Conservation (phyloP, 2,888 invertebrate species). For the Elmis aenea region DNA sequence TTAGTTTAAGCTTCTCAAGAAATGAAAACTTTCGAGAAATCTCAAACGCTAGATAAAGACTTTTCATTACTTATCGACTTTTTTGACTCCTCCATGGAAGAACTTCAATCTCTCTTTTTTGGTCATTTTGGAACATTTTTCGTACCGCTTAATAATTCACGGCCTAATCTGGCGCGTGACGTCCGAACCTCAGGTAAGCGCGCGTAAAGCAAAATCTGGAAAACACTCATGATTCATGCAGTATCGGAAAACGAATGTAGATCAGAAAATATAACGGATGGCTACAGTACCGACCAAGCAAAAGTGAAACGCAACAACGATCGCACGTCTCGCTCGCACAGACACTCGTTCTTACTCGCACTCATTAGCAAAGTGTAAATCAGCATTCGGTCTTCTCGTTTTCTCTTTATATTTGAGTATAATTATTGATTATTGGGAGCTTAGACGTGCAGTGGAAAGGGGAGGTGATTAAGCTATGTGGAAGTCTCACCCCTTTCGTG, state of each 20-base stretch:
- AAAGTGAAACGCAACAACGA: conserved; percentile 37
- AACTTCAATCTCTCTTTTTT: too few relatives aligned
- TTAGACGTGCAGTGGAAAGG: conserved; percentile 44
- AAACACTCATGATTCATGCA: conserved; percentile 20
- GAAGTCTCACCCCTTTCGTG: conserved; percentile 51
- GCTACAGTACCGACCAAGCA: conserved; percentile 20
- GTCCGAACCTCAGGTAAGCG: too few relatives aligned
- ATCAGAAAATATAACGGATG: conserved; percentile 21
- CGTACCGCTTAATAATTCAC: too few relatives aligned
- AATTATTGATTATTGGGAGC: conserved; percentile 58
- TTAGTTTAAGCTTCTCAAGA: too few relatives aligned
- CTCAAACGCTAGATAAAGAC: too few relatives aligned
- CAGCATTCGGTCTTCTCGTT: conserved; percentile 44
- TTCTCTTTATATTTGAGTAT: conserved; percentile 57
- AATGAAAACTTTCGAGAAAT: too few relatives aligned
- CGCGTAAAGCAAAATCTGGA: too few relatives aligned
- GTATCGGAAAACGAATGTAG: conserved; percentile 20
- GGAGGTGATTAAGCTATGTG: conserved; percentile 56
- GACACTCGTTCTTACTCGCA: conserved; percentile 28
- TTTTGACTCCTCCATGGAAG: too few relatives aligned
- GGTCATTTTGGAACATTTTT: too few relatives aligned
- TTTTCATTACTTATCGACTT: too few relatives aligned
- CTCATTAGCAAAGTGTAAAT: conserved; percentile 35
- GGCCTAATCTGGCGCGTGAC: too few relatives aligned
- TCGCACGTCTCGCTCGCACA: conserved; percentile 37